phyloP scores from a whole-genome alignment of 30 jellyfish, hydroid and myxozoan genomes.

The Phacellophora camtschatica region DNA sequence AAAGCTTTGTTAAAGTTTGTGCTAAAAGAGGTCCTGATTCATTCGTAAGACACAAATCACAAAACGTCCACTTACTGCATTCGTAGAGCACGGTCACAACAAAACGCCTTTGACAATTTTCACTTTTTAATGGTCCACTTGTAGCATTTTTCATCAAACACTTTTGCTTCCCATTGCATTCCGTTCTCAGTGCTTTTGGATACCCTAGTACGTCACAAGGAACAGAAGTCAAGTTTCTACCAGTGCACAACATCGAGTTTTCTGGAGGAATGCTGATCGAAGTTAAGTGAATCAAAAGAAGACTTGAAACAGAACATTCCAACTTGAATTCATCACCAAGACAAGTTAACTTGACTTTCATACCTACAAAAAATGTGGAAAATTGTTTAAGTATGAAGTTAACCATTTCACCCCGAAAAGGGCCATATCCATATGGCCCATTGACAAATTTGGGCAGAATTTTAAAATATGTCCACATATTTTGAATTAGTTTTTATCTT shows the following conservation, averaged over 20 bases:
- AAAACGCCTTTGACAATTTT: constrained; percentile 20
- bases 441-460: neutral
- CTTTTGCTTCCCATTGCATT: constrained; percentile 40
- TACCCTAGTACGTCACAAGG: constrained; percentile 40
- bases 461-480: too few relatives aligned
- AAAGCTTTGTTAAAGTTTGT: too few relatives aligned
- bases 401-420: neutral
- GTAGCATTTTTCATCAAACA: neutral
- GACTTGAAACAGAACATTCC: constrained; percentile 25
- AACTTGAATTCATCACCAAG: constrained; percentile 46
- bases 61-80: constrained; percentile 77
- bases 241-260: constrained; percentile 25
- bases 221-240: neutral
- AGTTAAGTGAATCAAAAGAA: constrained; percentile 26
- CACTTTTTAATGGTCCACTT: neutral
- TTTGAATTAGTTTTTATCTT: too few relatives aligned
- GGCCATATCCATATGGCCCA: neutral
- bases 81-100: constrained; percentile 40
- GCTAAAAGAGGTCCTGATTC: too few relatives aligned
- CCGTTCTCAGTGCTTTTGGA: constrained; percentile 5
- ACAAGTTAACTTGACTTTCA: constrained; percentile 40
- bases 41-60: too few relatives aligned
- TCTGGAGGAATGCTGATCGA: constrained; percentile 43
- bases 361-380: constrained; percentile 9
- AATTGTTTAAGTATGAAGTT: neutral